These are phyloP conservation scores for Lycia hirtaria DNA, from an alignment of 2,888 invertebrate genomes.

Conservation along the genomic window DNA sequence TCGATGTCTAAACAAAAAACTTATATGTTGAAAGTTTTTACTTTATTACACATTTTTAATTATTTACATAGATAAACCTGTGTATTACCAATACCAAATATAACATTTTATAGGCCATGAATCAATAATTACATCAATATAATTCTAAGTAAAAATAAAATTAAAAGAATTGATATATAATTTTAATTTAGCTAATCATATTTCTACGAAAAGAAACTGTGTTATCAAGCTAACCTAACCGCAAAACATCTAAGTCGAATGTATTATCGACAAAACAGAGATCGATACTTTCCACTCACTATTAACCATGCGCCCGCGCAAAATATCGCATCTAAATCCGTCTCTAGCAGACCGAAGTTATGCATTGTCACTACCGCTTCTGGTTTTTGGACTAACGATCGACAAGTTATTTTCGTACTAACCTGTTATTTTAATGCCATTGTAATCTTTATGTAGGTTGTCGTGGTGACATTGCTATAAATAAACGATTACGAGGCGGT, in stretches of 20 bases:
- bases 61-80: too few species aligned
- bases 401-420: constrained; percentile 56
- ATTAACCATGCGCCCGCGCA: constrained; percentile 51
- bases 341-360: constrained; percentile 70
- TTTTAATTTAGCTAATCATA: too few species aligned
- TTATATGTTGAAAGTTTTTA: too few species aligned
- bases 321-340: constrained; percentile 77
- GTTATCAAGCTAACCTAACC: neutral
- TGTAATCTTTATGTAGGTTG: constrained; percentile 36
- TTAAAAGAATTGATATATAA: too few species aligned
- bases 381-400: constrained; percentile 66
- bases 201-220: too few species aligned
- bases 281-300: constrained; percentile 29
- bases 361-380: constrained; percentile 77
- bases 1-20: too few species aligned
- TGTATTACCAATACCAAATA: too few species aligned
- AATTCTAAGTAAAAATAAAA: too few species aligned
- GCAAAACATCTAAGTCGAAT: neutral
- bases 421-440: constrained; percentile 56
- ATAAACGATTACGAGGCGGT: constrained; percentile 2
- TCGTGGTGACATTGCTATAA: constrained; percentile 19
- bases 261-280: constrained; percentile 4
- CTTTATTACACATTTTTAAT: too few species aligned
- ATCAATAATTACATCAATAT: too few species aligned
- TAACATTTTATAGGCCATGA: too few species aligned